Base-by-base conservation (phyloP, 2,113 vertebrate genomes). In the Hepsetus odoe region DNA sequence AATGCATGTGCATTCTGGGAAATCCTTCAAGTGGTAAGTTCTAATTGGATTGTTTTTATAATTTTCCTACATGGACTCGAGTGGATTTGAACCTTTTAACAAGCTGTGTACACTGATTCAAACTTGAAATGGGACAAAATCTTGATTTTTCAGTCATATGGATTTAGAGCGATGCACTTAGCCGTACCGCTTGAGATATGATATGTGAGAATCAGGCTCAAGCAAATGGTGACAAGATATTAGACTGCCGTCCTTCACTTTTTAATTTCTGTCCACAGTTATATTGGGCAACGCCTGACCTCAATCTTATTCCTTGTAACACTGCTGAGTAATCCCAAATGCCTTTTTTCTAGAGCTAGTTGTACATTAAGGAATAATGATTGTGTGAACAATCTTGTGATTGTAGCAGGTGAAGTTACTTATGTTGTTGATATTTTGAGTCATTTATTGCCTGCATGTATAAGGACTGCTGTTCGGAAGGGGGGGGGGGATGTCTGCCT, bases 221-320 rank as follows among this genome's bases (percentile, higher is more conserved):
- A 59, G 75, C 75, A 59, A 40, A 64, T 53, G 24, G 11, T 30
- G 22, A 72, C 24, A 22, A 53, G 12, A 44, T 46, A 49, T 69
- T 10, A 58, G 38, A 18, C 12, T 53, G 51, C 64, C 55, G 64
- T 64, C 51, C 33, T 46, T 38, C 40, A 42, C 28, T 5, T 26
- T 53, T 65, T 8, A 0, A 67, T 6, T 26, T 42, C 26, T 40
- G 38, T 30, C 46, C 38, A 68, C 35, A n/a, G n/a, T n/a, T n/a
- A n/a, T n/a, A n/a, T n/a, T n/a, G n/a, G n/a, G n/a, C n/a, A n/a
- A n/a, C n/a, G 22, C 13, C 30, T 58, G 16, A 24, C n/a, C 65
- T 42, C 20, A 38, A 26, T 38, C 33, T 66, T 33, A 33, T 42
- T 33, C 33, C 64, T 8, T 10, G 20, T 55, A 2, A 3, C 64